Base-by-base conservation (phyloP, 2,888 invertebrate genomes). In the Eristalis intricaria region DNA sequence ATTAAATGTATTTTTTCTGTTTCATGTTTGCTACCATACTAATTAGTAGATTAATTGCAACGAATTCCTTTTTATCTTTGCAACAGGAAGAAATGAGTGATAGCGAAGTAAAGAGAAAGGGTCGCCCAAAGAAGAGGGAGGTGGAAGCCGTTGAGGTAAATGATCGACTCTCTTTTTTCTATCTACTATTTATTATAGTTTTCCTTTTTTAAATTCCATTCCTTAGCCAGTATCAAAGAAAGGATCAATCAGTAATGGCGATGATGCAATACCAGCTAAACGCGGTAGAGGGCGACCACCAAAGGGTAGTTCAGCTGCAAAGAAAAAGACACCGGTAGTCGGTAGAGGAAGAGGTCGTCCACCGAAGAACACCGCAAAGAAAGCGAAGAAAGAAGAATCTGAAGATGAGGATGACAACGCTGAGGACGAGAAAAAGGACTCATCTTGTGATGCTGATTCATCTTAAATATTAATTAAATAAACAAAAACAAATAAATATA, bases 61-160 rank as follows among this genome's bases (percentile, higher is more conserved):
- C 8, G n/a, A 19, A 5, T 50, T 56, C 2, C 10, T 15, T 22
- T 60, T 43, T 3, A 10, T 40, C 68, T 60, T 13, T 40, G 40
- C 60, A 61, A 50, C 29, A n/a, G 10, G 68, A 32, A 8, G 32
- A 35, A 19, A 87, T 84, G 87, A 79, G 84, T 13, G 87, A 87
- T 65, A 56, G 63, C 13, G 87, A 87, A 10, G 64, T 32, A 19
- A 87, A 87, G 22, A 82, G 78, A 19, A 84, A 68, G 43, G 84
- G 87, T 1, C 83, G 87, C 15, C 87, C 87, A 84, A 87, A 84
- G 80, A 87, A 87, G 69, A 71, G 65, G 60, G 84, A 87, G n/a
- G 11, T 66, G 1, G 79, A 71, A 3, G 63, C 29, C 1, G 61
- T 56, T n/a, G 87, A 80, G 50, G 84, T 84, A 4, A 63, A 22